Evolutionary conservation across 53 echinoderm and acorn worm genomes (phyloP), one percentile per base, ranked within the genome.

Genomic region (Stichopus horrens): DNA sequence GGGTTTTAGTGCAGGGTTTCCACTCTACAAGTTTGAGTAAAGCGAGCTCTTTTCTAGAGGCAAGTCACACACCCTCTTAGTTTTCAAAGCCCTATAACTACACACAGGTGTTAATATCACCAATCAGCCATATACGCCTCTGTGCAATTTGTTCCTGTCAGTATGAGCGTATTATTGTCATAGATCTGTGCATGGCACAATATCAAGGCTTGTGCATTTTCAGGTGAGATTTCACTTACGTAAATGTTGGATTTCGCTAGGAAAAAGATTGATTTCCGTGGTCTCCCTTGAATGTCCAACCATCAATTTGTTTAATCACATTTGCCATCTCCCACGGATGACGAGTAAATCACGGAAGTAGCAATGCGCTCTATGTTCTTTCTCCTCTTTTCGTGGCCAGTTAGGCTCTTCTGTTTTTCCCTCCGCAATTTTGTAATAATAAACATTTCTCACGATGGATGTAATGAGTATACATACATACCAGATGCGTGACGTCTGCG

Each of bases 151-250:
- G 37, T 37, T 37, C 37, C 37, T 37, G 37, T 37, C 37, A 37
- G 37, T 37, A 37, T 2, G 37, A 37, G 37, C 37, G 2, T 37
- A 37, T 37, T 0, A 37, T 37, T 37, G 37, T 37, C 37, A 37
- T 37, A 37, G 37, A 37, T 37, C 37, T 37, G 37, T 37, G 37
- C 37, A 37, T 37, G 11, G 59, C 4, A 4, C 0, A 9, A 59
- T 7, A 81, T 81, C 81, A 81, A 56, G 81, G 55, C 56, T 81
- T 21, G 57, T 81, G 54, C 56, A 9, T 56, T 54, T 81, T 11
- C 55, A 79, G 57, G 58, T 81, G 81, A 56, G 58, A 81, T 81
- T 21, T 21, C 81, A 81, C 1, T 81, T n/a, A 53, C 23, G 75
- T 37, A 71, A 71, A 18, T 9, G 18, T 71, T 71, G 71, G 19